Evolutionary conservation across 2,888 invertebrate genomes (phyloP).

Genomic region (Chrysina gloriosa): DNA sequence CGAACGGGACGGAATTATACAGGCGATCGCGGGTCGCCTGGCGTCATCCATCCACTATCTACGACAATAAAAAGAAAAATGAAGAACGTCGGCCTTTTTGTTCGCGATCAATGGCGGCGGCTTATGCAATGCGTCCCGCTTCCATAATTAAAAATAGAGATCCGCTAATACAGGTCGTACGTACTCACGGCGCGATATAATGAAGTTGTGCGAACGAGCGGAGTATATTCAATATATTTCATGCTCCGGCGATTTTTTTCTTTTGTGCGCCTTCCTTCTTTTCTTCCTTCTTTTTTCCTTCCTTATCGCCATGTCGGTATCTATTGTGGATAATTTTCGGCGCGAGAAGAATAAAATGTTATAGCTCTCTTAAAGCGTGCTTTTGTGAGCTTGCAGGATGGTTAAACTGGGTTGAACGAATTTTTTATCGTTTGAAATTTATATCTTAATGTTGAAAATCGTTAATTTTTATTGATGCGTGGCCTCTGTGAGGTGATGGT

Average conservation of each 20-base stretch:
- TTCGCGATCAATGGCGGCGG: constrained; percentile 1
- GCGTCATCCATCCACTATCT: background rate
- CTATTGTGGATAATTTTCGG: background rate
- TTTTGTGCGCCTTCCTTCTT: background rate
- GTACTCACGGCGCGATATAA: background rate
- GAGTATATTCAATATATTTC: background rate
- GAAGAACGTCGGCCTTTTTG: background rate
- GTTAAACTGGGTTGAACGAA: too few relatives aligned
- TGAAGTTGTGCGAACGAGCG: background rate
- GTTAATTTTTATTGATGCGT: too few relatives aligned
- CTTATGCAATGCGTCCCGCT: background rate
- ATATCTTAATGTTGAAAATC: too few relatives aligned
- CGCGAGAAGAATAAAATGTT: background rate
- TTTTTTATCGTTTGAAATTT: too few relatives aligned
- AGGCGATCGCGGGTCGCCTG: too few relatives aligned
- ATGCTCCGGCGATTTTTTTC: background rate
- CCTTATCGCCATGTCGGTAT: background rate
- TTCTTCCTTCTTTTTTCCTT: background rate
- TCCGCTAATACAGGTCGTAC: background rate
- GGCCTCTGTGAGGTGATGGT: too few relatives aligned
- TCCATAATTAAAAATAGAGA: background rate
- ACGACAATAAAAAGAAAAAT: background rate
- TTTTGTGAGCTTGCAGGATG: too few relatives aligned
- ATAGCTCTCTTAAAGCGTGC: too few relatives aligned
- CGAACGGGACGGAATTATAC: too few relatives aligned